These are phyloP conservation scores for Catharus bicknelli DNA, from an alignment of 2,113 vertebrate genomes.

Conservation along the genomic window DNA sequence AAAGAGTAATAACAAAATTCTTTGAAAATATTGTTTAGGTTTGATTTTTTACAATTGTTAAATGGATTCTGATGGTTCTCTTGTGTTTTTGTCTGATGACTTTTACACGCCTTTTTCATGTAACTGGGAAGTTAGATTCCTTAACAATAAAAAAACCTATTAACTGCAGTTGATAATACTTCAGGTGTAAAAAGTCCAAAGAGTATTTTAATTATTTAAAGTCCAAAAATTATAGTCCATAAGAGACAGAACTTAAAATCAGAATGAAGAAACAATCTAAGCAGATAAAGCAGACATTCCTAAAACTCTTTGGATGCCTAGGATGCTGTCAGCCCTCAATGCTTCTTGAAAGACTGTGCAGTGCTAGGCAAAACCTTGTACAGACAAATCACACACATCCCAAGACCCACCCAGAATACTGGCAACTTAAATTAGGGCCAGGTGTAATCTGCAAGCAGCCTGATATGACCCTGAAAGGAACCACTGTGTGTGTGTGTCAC, in stretches of 20 bases:
- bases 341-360: background rate
- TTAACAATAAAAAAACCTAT: background rate
- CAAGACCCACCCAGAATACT: background rate
- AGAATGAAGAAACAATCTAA: background rate
- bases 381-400: rapidly evolving
- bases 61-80: background rate
- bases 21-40: background rate
- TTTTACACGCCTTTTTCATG: background rate
- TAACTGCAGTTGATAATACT: background rate
- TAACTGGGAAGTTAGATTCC: background rate
- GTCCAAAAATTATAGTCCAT: background rate
- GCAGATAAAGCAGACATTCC: background rate
- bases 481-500: background rate
- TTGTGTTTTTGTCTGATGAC: background rate
- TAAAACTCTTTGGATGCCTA: background rate
- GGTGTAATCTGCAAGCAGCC: background rate
- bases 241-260: background rate
- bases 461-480: background rate
- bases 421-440: background rate
- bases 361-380: background rate
- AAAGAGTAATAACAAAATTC: background rate
- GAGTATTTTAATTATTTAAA: background rate
- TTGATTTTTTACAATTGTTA: background rate
- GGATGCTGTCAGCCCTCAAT: background rate
- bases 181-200: background rate